A percentile compares a stretch with the other conserved stretches of the same genome.
Evolutionary conservation across 2,888 invertebrate species (phyloP).

Genomic region (Chymomyza fuscimana): DNA sequence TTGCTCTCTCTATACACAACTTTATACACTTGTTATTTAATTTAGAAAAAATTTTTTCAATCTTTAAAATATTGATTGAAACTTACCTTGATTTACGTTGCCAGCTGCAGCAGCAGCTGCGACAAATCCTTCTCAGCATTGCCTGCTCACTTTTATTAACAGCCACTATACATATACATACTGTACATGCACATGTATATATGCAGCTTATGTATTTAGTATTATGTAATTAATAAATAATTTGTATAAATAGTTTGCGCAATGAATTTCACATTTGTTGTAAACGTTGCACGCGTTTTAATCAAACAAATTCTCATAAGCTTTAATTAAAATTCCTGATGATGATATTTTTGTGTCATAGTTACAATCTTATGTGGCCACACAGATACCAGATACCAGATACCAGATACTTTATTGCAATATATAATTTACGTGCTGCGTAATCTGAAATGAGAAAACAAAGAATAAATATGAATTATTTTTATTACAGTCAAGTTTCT

Average conservation of each 20-base stretch:
- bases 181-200: background rate
- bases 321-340: conserved; percentile 2
- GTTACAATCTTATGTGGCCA: background rate
- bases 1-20: background rate
- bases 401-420: background rate
- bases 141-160: background rate
- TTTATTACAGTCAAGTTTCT: background rate
- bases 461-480: background rate
- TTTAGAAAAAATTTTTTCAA: conserved; percentile 47
- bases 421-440: background rate
- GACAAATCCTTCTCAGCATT: background rate
- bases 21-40: conserved; percentile 12
- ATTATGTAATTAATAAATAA: conserved; percentile 3
- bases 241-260: conserved; percentile 1
- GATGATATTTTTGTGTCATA: conserved; percentile 1
- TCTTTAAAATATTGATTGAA: conserved; percentile 2
- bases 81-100: background rate
- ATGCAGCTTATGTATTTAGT: background rate
- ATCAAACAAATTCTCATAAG: conserved; percentile 3
- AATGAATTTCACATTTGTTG: conserved; percentile 2
- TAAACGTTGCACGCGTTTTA: background rate
- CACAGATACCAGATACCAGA: no score
- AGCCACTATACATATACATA: background rate
- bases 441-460: background rate
- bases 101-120: conserved; percentile 7